Evolutionary conservation across 2,888 invertebrate genomes (phyloP).

Genomic region (Amphimallon solstitiale): DNA sequence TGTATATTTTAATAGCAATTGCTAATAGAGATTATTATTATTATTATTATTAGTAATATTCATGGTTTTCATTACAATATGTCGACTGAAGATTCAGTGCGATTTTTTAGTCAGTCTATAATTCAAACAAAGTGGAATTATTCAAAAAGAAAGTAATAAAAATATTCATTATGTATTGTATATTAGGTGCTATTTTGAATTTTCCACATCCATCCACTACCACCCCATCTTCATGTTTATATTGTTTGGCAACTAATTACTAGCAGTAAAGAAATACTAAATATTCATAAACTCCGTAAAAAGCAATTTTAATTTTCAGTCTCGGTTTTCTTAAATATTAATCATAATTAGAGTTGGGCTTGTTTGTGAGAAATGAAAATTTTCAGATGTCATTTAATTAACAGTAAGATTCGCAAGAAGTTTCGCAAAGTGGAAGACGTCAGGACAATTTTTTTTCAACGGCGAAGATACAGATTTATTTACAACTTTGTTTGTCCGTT

Average conservation of each 20-base stretch:
- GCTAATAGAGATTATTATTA: no score
- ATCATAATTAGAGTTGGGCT: conserved; percentile 39
- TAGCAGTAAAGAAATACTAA: conserved; percentile 24
- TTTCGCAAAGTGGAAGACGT: conserved; percentile 17
- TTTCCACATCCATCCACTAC: not conserved
- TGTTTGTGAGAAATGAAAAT: conserved; percentile 46
- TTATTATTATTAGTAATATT: no score
- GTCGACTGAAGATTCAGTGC: no score
- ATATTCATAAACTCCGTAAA: conserved; percentile 39
- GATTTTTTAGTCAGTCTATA: no score
- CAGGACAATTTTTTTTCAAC: conserved; percentile 11
- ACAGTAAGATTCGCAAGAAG: conserved; percentile 40
- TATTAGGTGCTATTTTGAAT: not conserved
- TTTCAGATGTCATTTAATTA: conserved; percentile 49
- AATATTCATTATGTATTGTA: no score
- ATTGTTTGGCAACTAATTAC: conserved; percentile 26
- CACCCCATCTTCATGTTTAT: not conserved
- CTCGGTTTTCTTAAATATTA: conserved; percentile 38
- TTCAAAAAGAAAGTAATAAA: no score
- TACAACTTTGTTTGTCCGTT: conserved; percentile 37
- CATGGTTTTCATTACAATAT: no score
- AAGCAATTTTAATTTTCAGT: conserved; percentile 39
- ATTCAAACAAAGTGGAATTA: no score
- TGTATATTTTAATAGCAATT: no score
- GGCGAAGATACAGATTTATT: conserved; percentile 34